Evolutionary conservation across 2,888 invertebrate genomes (phyloP).

Genomic region (Elmis aenea): DNA sequence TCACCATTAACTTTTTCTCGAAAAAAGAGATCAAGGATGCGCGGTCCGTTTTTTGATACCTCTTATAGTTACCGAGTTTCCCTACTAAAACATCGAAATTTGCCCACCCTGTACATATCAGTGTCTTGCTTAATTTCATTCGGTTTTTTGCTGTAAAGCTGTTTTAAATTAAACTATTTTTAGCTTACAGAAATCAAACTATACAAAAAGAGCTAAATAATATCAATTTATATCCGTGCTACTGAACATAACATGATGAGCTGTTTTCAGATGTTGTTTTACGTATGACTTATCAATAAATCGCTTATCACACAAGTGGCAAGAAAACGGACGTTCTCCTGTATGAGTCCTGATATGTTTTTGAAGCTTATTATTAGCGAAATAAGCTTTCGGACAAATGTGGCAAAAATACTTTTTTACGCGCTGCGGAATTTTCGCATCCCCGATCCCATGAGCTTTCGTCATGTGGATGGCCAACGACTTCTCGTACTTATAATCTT

Average conservation of each 20-base stretch:
- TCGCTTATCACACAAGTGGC: constrained; percentile 34
- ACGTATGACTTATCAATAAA: constrained; percentile 52
- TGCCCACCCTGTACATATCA: too few relatives aligned
- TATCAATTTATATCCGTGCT: constrained; percentile 43
- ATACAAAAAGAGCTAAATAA: too few relatives aligned
- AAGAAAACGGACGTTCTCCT: constrained; percentile 36
- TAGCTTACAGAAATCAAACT: too few relatives aligned
- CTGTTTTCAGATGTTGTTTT: constrained; percentile 50
- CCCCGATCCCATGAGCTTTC: constrained; percentile 45
- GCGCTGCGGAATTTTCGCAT: constrained; percentile 49
- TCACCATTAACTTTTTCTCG: too few relatives aligned
- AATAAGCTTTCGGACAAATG: constrained; percentile 36
- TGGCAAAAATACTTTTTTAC: constrained; percentile 47
- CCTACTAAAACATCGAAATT: too few relatives aligned
- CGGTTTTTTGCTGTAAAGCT: too few relatives aligned
- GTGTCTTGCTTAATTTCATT: too few relatives aligned
- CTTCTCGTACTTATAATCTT: constrained; percentile 51
- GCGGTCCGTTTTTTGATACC: too few relatives aligned
- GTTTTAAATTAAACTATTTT: too few relatives aligned
- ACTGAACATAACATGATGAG: constrained; percentile 46
- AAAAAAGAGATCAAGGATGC: too few relatives aligned
- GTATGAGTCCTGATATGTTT: constrained; percentile 38
- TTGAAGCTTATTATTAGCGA: constrained; percentile 36
- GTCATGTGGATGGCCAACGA: constrained; percentile 52
- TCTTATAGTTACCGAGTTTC: too few relatives aligned